phyloP scores from a whole-genome alignment of 1,140 invertebrate genomes.

The Proctacanthus coquilletti region DNA sequence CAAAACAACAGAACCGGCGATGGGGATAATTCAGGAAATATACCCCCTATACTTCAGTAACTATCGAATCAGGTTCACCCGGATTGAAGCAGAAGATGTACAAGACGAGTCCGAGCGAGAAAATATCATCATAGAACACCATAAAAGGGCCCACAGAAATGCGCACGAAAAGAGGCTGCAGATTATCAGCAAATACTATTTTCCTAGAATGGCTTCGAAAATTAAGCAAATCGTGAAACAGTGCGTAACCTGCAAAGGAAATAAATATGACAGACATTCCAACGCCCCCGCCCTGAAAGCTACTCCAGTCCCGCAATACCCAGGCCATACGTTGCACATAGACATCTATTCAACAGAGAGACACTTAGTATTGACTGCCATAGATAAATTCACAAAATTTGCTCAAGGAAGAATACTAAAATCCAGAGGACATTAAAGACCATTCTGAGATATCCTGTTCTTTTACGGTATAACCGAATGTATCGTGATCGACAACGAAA shows the following conservation, averaged over 20 bases:
- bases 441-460: neutral
- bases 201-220: slow-evolving; percentile 4
- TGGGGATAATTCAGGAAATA: slow-evolving; percentile 2
- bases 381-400: slow-evolving; percentile 8
- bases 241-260: slow-evolving; percentile 7
- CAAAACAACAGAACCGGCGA: neutral
- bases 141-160: slow-evolving; percentile 7
- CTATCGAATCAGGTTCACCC: slow-evolving; percentile 1
- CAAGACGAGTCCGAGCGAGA: slow-evolving; percentile 3
- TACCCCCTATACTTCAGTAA: neutral
- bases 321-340: slow-evolving; percentile 7
- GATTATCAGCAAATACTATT: slow-evolving; percentile 5
- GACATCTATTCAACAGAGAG: slow-evolving; percentile 6
- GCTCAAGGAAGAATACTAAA: slow-evolving; percentile 4
- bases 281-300: neutral
- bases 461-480: slow-evolving; percentile 3
- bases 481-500: slow-evolving; percentile 8
- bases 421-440: slow-evolving; percentile 3
- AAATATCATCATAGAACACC: slow-evolving; percentile 2
- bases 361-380: slow-evolving; percentile 4
- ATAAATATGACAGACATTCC: slow-evolving; percentile 9
- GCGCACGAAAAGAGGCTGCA: slow-evolving; percentile 4
- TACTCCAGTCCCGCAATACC: slow-evolving; percentile 6
- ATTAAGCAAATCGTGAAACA: neutral
- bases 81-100: slow-evolving; percentile 2